These are phyloP conservation scores for Calameuta filiformis DNA, from an alignment of 2,888 invertebrate species.

Conservation along the genomic window DNA sequence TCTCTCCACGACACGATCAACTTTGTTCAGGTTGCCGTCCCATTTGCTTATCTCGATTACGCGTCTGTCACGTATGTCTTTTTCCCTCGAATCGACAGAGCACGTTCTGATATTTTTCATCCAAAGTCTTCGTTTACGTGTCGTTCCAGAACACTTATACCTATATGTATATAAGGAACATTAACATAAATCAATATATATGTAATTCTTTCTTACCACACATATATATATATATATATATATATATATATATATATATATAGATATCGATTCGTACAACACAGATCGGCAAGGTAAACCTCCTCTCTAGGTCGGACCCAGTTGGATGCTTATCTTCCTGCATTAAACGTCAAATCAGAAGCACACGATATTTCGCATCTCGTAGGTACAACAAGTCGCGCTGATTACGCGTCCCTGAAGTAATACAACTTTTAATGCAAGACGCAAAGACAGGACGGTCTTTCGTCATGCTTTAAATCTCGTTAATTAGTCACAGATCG, in stretches of 20 bases:
- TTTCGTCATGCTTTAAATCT: background rate
- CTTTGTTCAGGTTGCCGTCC: background rate
- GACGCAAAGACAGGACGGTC: background rate
- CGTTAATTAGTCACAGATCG: background rate
- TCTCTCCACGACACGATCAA: no score
- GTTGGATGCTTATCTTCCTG: background rate
- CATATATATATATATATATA: no score
- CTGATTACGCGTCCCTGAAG: background rate
- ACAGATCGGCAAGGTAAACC: slow-evolving; percentile 2
- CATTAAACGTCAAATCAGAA: background rate
- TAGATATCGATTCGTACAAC: no score
- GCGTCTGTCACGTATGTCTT: no score
- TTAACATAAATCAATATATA: background rate
- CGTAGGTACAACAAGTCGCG: background rate
- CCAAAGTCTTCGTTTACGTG: no score
- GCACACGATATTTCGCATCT: background rate
- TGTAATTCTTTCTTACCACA: no score
- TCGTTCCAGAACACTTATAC: no score
- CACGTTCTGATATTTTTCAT: no score
- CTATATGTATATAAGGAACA: background rate
- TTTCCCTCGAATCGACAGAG: background rate
- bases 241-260: no score
- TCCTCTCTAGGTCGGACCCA: background rate
- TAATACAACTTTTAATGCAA: background rate
- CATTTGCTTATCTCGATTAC: background rate